These are phyloP conservation scores for Oxyruncus cristatus DNA, from an alignment of 2,113 vertebrate genomes.

Conservation along the genomic window DNA sequence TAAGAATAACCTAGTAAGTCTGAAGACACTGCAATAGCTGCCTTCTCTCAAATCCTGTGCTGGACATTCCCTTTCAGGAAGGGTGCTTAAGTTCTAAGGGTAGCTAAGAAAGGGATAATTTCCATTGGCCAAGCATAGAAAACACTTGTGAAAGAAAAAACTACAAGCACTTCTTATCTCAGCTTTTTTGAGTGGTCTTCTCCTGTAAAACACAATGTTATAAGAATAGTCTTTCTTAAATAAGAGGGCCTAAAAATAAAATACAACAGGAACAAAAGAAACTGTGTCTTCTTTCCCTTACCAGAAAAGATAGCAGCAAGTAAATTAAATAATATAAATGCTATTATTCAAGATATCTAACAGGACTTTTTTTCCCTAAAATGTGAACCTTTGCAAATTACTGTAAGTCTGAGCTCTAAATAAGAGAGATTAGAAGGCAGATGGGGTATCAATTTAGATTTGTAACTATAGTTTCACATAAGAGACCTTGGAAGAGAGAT, in stretches of 20 bases:
- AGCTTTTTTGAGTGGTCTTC: not conserved
- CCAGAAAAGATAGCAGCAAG: not conserved
- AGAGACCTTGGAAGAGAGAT: not conserved
- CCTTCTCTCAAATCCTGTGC: not conserved
- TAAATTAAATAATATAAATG: not conserved
- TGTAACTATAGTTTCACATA: not conserved
- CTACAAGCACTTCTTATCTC: not conserved
- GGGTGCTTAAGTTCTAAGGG: not conserved
- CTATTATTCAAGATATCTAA: not conserved
- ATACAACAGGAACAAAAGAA: not conserved
- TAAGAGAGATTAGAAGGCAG: not conserved
- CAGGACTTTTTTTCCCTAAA: not conserved
- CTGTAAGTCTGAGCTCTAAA: not conserved
- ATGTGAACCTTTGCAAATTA: not conserved
- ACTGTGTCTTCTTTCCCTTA: not conserved
- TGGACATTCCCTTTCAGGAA: not conserved
- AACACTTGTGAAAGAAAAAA: not conserved
- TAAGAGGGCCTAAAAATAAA: not conserved
- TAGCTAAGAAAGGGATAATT: not conserved
- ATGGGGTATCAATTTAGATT: not conserved
- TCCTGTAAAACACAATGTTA: not conserved
- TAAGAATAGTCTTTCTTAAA: not conserved
- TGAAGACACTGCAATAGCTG: not conserved
- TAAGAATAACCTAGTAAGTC: not conserved
- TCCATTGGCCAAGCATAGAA: not conserved